Evolutionary conservation across 2,888 invertebrate genomes (phyloP), one percentile per base, ranked within the genome.

Genomic region (Choreutis nemorana): DNA sequence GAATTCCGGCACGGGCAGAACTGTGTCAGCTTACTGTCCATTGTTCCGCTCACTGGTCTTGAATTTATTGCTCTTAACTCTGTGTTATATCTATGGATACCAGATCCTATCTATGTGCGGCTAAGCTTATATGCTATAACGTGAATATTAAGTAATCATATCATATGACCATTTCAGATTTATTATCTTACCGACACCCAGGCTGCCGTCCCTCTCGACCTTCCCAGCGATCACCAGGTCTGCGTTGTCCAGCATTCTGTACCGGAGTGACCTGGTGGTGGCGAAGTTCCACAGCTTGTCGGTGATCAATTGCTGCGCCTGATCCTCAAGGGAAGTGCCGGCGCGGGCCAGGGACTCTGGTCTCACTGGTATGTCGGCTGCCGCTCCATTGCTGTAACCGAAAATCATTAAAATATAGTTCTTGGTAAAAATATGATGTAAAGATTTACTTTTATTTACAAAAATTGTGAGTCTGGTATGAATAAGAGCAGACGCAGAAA

Each of bases 261-360:
- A 91, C 56, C 89, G 86, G 44, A 92, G 67, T 3, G 89, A 87
- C 44, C 92, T 81, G 9, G 90, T 87, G 34, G 85, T 86, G 28
- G 90, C 81, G 54, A 91, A 92, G 47, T 83, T 82, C 83, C 87
- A 89, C 23, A 90, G 58, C 56, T 91, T 92, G 45, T 87, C 87
- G 31, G 87, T 81, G 29, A 92, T 81, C 14, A 91, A 68, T 50
- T 86, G 83, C 25, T 83, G 67, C 0, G 83, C 82, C 25, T 84
- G 75, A 35, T 83, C 83, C 40, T 85, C 86, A 8, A 86, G 70
- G 14, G 86, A 83, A 14, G 82, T 82, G 2, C 70, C 70, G 10
- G 82, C 77, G 37, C 83, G 53, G 6, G 83, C 75, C 4, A 84
- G 55, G 26, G 83, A 79, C 33, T 86, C 85, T 27, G 87, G 78